phyloP scores from a whole-genome alignment of 2,113 vertebrate species.

The Peromyscus leucopus region DNA sequence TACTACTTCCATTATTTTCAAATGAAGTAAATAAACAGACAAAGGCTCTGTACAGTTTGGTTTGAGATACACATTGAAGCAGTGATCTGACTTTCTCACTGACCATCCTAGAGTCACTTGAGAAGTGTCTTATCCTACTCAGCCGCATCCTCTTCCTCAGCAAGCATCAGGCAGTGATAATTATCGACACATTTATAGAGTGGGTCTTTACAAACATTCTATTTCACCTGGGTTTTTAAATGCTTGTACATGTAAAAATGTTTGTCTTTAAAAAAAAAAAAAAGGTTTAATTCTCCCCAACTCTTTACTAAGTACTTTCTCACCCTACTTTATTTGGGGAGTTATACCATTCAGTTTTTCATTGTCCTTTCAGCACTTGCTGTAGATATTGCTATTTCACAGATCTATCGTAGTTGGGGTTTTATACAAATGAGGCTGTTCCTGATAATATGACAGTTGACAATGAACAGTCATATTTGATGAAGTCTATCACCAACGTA shows the following conservation, averaged over 20 bases:
- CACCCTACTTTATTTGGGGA: not conserved
- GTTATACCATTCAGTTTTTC: not conserved
- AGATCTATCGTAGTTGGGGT: not conserved
- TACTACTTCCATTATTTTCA: not conserved
- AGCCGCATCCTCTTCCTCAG: not conserved
- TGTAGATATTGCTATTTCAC: not conserved
- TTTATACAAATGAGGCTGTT: not conserved
- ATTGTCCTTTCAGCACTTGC: not conserved
- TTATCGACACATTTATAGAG: not conserved
- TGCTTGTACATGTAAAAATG: not conserved
- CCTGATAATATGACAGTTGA: not conserved
- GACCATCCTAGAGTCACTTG: not conserved
- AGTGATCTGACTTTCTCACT: not conserved
- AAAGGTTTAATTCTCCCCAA: not conserved
- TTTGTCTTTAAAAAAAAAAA: not conserved
- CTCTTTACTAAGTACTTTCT: not conserved
- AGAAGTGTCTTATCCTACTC: not conserved
- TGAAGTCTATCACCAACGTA: not conserved
- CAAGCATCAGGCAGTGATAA: not conserved
- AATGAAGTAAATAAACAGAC: not conserved
- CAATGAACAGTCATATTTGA: not conserved
- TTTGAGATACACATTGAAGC: not conserved
- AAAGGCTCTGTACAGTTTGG: too few relatives aligned
- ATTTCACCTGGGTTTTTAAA: not conserved
- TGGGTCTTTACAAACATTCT: not conserved